Conservation (phyloP, 2,113 vertebrate genomes). For the Xenopus borealis region DNA sequence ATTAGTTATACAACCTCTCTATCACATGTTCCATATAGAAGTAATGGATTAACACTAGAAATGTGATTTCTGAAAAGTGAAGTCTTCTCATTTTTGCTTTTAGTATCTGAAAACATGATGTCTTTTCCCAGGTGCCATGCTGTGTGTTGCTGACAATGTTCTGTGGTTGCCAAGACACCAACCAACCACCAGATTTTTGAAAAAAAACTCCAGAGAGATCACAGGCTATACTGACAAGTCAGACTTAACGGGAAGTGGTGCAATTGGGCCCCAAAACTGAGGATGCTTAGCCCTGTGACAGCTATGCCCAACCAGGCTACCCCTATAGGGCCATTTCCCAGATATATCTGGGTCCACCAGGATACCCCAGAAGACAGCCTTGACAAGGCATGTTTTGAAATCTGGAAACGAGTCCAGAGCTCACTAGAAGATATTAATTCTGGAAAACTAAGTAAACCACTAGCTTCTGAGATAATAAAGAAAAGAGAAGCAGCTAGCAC, state of each 20-base stretch:
- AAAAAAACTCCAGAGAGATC: too few species aligned
- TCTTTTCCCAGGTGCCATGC: constrained; percentile 32
- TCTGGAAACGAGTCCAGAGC: constrained; percentile 66
- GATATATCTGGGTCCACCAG: constrained; percentile 73
- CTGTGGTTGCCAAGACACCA: constrained; percentile 59
- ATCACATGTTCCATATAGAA: too few species aligned
- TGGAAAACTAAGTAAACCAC: background rate
- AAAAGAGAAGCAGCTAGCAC: background rate
- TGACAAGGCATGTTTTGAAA: constrained; percentile 69
- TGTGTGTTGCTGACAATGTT: constrained; percentile 51
- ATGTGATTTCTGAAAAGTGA: too few species aligned
- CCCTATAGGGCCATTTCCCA: constrained; percentile 69
- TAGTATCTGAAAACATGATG: background rate
- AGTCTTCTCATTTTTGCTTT: fast-evolving
- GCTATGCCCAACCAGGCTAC: constrained; percentile 42
- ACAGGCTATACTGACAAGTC: too few species aligned
- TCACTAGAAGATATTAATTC: constrained; percentile 47
- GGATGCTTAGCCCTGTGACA: too few species aligned
- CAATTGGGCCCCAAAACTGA: too few species aligned
- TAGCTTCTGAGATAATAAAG: background rate
- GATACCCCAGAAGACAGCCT: constrained; percentile 65
- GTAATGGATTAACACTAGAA: too few species aligned
- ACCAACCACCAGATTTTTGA: too few species aligned
- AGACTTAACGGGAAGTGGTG: too few species aligned
- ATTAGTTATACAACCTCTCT: too few species aligned